Percentiles rank a stretch among this genome's conserved stretches.
These are phyloP conservation scores for Urocynchramus pylzowi DNA, from an alignment of 2,113 vertebrate genomes.

Conservation along the genomic window DNA sequence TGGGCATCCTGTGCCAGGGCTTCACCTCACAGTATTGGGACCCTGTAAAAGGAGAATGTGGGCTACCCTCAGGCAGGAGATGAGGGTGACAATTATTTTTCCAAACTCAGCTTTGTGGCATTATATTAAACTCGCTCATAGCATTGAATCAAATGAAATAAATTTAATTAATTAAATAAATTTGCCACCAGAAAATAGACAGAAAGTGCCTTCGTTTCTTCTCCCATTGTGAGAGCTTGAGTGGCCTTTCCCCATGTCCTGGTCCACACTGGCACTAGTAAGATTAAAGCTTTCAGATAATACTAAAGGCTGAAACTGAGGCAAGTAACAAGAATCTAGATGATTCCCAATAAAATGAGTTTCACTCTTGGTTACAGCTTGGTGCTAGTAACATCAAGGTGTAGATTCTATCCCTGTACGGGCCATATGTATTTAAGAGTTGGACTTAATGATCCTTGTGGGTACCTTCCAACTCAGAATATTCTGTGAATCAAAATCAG, in stretches of 20 bases:
- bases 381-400: not conserved
- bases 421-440: not conserved
- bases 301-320: not conserved
- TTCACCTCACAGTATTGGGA: not conserved
- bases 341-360: not conserved
- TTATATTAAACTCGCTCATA: not conserved
- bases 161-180: not conserved
- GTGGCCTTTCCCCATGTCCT: not conserved
- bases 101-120: not conserved
- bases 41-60: not conserved
- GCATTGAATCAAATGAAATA: not conserved
- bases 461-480: not conserved
- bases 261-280: not conserved
- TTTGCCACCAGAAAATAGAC: not conserved
- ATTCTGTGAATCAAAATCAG: not conserved
- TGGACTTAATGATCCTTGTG: not conserved
- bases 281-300: not conserved
- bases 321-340: not conserved
- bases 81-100: not conserved
- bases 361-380: not conserved
- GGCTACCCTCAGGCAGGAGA: not conserved
- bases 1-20: not conserved
- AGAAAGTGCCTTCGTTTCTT: not conserved
- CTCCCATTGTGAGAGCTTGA: not conserved
- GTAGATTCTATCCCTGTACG: fast-evolving